Evolutionary conservation across 2,113 vertebrate genomes (phyloP), one percentile per base, ranked within the genome.

Genomic region (Corythaeola cristata): DNA sequence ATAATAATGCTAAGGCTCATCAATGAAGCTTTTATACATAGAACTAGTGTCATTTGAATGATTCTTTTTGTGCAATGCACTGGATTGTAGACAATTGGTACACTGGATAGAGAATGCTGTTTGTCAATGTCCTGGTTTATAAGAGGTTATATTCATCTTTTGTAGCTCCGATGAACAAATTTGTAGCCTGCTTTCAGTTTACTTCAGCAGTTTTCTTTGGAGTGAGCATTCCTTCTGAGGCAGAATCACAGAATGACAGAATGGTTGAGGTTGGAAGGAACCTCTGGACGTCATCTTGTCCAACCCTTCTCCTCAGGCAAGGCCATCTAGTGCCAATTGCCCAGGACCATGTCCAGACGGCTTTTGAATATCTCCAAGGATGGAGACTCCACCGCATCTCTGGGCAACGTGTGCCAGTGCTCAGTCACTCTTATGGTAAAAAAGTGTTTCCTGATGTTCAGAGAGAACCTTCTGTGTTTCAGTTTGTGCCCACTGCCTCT

Each of bases 281-380:
- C 28, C 12, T 79, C 71, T 63, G 27, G 18, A 19, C 1, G 3
- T 58, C 47, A 12, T n/a, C 35, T 53, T 71, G 59, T 78, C 66
- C 83, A 49, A 2, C 33, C 11, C 24, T 3, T 3, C n/a, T 32
- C 21, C 49, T 50, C 20, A 17, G 11, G 20, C 12, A 32, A 3
- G 5, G 64, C n/a, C 28, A 12, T 12, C 16, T 76, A 50, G n/a
- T 11, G 7, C 14, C 37, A 20, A 20, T 15, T 86, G 12, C 14
- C 37, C 68, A 60, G 44, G 17, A 17, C 5, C 12, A 4, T 0
- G 1, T 62, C 60, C 37, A 63, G 2, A 7, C 7, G 4, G 22
- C 35, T 81, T 52, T 71, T 37, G 11, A 75, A 1, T 17, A 12
- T 28, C 37, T 63, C 62, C 15, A 24, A 35, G 37, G 47, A 39